These are phyloP conservation scores for Cetoscarus ocellatus DNA, from an alignment of 2,797 vertebrate species.

Conservation along the genomic window DNA sequence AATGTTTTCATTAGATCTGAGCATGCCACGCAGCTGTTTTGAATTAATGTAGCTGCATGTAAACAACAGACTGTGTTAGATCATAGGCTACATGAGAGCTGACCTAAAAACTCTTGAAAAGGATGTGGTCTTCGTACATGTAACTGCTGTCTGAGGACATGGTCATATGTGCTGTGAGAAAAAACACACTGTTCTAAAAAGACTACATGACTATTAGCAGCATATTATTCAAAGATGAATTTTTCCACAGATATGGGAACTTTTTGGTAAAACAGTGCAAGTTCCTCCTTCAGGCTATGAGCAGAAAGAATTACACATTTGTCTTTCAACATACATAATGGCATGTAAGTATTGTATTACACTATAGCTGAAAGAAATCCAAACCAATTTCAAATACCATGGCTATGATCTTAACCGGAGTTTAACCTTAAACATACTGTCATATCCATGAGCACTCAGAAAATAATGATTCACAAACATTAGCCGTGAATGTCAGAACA, in stretches of 20 bases:
- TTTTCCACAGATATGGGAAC: not conserved
- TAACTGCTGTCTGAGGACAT: too few relatives aligned
- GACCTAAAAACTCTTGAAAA: too few relatives aligned
- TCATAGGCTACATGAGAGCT: too few relatives aligned
- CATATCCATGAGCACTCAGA: not conserved
- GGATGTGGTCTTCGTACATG: too few relatives aligned
- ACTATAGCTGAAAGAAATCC: not conserved
- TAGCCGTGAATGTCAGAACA: not conserved
- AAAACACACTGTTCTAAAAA: too few relatives aligned
- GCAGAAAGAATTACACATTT: not conserved
- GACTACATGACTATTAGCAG: too few relatives aligned
- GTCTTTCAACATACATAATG: not conserved
- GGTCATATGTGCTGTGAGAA: too few relatives aligned
- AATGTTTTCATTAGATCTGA: not conserved
- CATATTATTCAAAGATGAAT: too few relatives aligned
- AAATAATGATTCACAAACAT: not conserved
- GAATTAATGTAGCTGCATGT: not conserved
- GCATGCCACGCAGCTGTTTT: not conserved
- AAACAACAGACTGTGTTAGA: too few relatives aligned
- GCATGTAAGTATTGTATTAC: not conserved
- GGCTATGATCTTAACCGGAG: not conserved
- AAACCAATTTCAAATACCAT: not conserved
- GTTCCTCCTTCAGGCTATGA: not conserved
- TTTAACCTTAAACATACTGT: not conserved
- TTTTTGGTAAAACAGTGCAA: not conserved